These are phyloP conservation scores for Crotalus helleri DNA, from an alignment of 2,113 vertebrate species.

Conservation along the genomic window DNA sequence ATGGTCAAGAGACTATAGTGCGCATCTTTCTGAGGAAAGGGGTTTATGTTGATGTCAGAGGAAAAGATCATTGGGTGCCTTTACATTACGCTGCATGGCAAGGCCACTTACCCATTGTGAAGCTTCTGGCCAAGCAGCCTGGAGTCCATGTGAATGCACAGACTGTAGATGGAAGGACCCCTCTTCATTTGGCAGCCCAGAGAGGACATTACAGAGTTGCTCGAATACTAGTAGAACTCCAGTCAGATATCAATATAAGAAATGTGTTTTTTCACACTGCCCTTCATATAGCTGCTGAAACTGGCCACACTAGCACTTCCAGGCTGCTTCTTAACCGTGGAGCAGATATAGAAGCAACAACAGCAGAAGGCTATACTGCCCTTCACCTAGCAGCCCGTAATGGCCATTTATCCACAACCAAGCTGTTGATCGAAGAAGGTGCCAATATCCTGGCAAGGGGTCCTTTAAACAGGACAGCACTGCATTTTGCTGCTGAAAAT, in stretches of 20 bases:
- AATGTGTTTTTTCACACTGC: constrained; percentile 72
- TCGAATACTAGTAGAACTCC: constrained; percentile 86
- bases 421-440: constrained; percentile 83
- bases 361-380: constrained; percentile 75
- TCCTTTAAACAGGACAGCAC: constrained; percentile 68
- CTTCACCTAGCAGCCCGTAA: constrained; percentile 83
- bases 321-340: constrained; percentile 86
- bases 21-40: constrained; percentile 86
- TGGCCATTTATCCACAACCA: constrained; percentile 83
- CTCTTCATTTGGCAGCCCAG: constrained; percentile 89
- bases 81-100: constrained; percentile 93
- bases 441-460: constrained; percentile 67
- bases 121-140: constrained; percentile 87
- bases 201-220: constrained; percentile 93
- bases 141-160: constrained; percentile 79
- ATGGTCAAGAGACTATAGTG: constrained; percentile 88
- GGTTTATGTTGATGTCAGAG: constrained; percentile 73
- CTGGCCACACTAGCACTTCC: constrained; percentile 92
- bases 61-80: constrained; percentile 89
- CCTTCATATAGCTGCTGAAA: constrained; percentile 88
- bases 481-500: constrained; percentile 81
- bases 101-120: constrained; percentile 89
- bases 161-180: constrained; percentile 84
- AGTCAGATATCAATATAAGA: constrained; percentile 71
- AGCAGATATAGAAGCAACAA: constrained; percentile 71